phyloP scores from a whole-genome alignment of 1,140 invertebrate genomes.

The Drosophila yakuba region DNA sequence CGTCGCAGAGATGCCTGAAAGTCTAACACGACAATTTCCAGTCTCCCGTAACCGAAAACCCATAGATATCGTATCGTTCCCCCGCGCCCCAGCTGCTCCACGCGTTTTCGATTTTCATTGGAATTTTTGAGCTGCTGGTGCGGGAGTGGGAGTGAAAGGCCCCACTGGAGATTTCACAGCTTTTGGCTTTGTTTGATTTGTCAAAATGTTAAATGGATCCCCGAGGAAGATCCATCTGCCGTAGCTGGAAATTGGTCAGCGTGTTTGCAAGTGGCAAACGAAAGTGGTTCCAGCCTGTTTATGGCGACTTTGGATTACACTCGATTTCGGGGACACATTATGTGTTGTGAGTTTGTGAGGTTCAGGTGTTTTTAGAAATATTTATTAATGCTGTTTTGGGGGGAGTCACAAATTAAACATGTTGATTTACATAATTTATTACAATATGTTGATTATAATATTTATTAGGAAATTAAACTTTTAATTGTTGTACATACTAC shows the following conservation, averaged over 20 bases:
- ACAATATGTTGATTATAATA: too few relatives aligned
- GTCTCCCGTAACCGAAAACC: slow-evolving; percentile 54
- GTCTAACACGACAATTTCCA: slow-evolving; percentile 77
- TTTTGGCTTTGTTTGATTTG: slow-evolving; percentile 63
- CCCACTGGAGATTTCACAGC: slow-evolving; percentile 47
- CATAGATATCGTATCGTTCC: slow-evolving; percentile 17
- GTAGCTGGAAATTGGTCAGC: slow-evolving; percentile 36
- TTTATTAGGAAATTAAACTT: too few relatives aligned
- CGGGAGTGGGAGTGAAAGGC: not conserved
- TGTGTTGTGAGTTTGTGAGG: not conserved
- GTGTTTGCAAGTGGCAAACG: slow-evolving; percentile 29
- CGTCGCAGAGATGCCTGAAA: slow-evolving; percentile 76
- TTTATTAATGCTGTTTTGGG: too few relatives aligned
- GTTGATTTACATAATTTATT: too few relatives aligned
- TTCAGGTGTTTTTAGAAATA: not conserved
- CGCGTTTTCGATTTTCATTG: slow-evolving; percentile 76
- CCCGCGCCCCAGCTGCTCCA: slow-evolving; percentile 16
- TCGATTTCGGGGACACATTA: too few relatives aligned
- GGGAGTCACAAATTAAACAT: too few relatives aligned
- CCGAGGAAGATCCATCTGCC: slow-evolving; percentile 27
- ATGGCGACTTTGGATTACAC: not conserved
- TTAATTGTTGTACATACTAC: too few relatives aligned
- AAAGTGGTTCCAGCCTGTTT: slow-evolving; percentile 37
- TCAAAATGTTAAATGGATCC: slow-evolving; percentile 50
- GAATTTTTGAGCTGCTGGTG: slow-evolving; percentile 34